Percentiles rank a stretch among this genome's conserved stretches.
phyloP scores from a whole-genome alignment of 2,797 vertebrate species.

The Silurus lanzhouensis region DNA sequence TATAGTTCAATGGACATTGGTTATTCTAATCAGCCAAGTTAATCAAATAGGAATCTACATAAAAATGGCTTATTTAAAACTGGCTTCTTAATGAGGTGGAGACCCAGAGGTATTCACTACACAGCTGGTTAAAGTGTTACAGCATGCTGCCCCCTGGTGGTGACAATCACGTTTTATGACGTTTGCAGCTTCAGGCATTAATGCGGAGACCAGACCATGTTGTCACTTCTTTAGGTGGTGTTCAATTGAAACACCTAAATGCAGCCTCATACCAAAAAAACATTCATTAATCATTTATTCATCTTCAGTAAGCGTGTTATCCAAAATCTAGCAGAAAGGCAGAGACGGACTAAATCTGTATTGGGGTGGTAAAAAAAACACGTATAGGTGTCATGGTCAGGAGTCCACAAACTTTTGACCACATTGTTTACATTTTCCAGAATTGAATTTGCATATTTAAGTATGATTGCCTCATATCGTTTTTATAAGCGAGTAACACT shows the following conservation, averaged over 20 bases:
- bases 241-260: background rate
- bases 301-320: background rate
- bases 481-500: background rate
- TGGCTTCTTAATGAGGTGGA: background rate
- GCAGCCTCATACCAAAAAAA: background rate
- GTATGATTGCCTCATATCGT: background rate
- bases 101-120: background rate
- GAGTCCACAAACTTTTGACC: background rate
- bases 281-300: background rate
- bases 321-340: background rate
- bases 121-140: background rate
- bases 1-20: background rate
- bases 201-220: background rate
- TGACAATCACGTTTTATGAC: background rate
- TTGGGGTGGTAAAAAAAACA: background rate
- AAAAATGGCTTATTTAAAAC: background rate
- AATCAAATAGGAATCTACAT: background rate
- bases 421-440: background rate
- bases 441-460: background rate
- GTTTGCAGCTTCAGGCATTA: background rate
- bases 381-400: background rate
- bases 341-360: background rate
- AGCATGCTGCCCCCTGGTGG: slow-evolving; percentile 46
- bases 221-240: background rate
- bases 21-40: background rate